phyloP scores from a whole-genome alignment of 30 jellyfish, hydroid and myxozoan genomes.

The Mastigias papua region DNA sequence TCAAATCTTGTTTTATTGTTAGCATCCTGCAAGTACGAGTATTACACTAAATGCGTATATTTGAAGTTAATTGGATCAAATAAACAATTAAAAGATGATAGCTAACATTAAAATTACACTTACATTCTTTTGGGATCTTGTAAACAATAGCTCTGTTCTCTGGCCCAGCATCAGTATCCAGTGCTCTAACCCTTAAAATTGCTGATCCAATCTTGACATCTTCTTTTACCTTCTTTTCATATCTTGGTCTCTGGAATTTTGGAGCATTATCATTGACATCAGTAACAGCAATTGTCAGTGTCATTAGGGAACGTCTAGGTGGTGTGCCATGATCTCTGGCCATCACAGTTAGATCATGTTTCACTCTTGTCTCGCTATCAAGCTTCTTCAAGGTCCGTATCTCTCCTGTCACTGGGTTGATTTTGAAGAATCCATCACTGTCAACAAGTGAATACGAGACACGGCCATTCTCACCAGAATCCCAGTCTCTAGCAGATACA shows the following conservation, averaged over 20 bases:
- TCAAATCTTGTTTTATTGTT: too few species aligned
- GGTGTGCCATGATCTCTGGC: conserved; percentile 97
- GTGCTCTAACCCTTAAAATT: conserved; percentile 82
- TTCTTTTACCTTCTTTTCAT: conserved; percentile 58
- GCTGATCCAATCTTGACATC: conserved; percentile 64
- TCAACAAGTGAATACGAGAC: conserved; percentile 69
- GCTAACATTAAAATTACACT: conserved; percentile 12
- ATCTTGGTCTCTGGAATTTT: conserved; percentile 32
- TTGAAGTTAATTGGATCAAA: too few species aligned
- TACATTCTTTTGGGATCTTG: conserved; percentile 59
- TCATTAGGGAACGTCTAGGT: conserved; percentile 55
- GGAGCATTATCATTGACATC: conserved; percentile 97
- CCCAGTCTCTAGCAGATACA: conserved; percentile 80
- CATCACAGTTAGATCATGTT: conserved; percentile 61
- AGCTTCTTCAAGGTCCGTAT: conserved; percentile 74
- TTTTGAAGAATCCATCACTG: conserved; percentile 72
- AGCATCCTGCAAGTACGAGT: too few species aligned
- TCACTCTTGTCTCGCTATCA: conserved; percentile 79
- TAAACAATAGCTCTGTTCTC: conserved; percentile 58
- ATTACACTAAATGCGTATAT: too few species aligned
- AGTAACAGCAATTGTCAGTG: conserved; percentile 65
- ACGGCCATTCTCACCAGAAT: conserved; percentile 85
- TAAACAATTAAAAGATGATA: not conserved
- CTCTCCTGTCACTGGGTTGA: conserved; percentile 67
- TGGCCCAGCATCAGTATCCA: conserved; percentile 68